A percentile compares a stretch with the other conserved stretches of the same genome.
Conservation (phyloP, 1,140 invertebrate species). For the Anthonomus grandis region DNA sequence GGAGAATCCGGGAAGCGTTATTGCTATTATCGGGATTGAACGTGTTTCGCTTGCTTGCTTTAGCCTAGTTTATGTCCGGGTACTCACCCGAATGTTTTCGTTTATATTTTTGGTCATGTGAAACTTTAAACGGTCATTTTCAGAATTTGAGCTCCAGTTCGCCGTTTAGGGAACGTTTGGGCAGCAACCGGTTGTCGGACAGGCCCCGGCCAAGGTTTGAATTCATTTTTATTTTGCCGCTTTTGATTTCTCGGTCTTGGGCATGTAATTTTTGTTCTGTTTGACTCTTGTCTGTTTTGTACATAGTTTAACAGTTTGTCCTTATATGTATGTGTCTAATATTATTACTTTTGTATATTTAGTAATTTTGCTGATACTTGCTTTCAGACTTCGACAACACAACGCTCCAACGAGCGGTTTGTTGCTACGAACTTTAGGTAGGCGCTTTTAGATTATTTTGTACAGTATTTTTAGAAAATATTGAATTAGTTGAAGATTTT, state of each 20-base stretch:
- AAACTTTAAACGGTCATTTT: too few species aligned
- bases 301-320: slow-evolving; percentile 16
- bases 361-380: slow-evolving; percentile 29
- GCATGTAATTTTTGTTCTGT: background rate
- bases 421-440: slow-evolving; percentile 39
- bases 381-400: slow-evolving; percentile 39
- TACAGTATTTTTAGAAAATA: too few species aligned
- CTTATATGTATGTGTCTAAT: too few species aligned
- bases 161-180: slow-evolving; percentile 80
- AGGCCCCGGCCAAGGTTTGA: slow-evolving; percentile 77
- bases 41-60: too few species aligned
- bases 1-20: too few species aligned
- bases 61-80: too few species aligned
- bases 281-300: slow-evolving; percentile 15
- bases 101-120: too few species aligned
- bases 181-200: slow-evolving; percentile 79
- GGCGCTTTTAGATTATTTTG: too few species aligned
- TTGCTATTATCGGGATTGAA: too few species aligned
- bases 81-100: too few species aligned
- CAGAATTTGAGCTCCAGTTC: slow-evolving; percentile 65
- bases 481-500: too few species aligned
- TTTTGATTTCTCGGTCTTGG: slow-evolving; percentile 21
- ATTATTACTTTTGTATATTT: too few species aligned
- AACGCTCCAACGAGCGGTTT: slow-evolving; percentile 39
- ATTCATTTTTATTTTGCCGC: slow-evolving; percentile 44